Conservation (phyloP, 2,888 invertebrate species). For the Tipula vernalis region DNA sequence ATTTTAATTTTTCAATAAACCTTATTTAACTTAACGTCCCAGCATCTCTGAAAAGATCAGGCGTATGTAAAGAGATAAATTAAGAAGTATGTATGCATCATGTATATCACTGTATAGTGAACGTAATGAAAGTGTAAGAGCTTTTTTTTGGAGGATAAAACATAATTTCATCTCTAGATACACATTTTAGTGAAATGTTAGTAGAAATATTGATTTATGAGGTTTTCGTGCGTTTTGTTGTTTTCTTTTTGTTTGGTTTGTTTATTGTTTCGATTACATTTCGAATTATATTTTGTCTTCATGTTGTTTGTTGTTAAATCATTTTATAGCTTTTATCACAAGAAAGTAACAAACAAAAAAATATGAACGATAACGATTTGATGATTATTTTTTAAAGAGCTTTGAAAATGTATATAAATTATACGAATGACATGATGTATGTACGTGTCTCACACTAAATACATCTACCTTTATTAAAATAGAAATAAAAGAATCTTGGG, state of each 20-base stretch:
- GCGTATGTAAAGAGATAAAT: neutral
- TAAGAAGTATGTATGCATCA: neutral
- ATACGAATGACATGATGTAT: neutral
- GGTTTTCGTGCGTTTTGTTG: neutral
- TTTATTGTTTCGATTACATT: neutral
- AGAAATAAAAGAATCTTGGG: no score
- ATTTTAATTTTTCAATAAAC: neutral
- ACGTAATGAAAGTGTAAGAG: neutral
- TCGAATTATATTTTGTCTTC: neutral
- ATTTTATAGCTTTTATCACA: neutral
- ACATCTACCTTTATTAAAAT: neutral
- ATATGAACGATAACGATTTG: neutral
- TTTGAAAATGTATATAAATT: neutral
- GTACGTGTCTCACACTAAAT: neutral
- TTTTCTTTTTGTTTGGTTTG: neutral
- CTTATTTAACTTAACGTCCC: neutral
- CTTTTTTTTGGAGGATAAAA: neutral
- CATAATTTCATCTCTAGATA: neutral
- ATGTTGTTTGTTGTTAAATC: neutral
- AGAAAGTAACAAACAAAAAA: neutral
- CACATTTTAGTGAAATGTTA: neutral
- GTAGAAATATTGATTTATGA: neutral
- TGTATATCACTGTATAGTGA: neutral
- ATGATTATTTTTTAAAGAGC: neutral
- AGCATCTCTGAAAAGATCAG: neutral